A percentile compares a stretch with the other conserved stretches of the same genome.
phyloP scores from a whole-genome alignment of 2,113 vertebrate genomes.

The Etia nguti region DNA sequence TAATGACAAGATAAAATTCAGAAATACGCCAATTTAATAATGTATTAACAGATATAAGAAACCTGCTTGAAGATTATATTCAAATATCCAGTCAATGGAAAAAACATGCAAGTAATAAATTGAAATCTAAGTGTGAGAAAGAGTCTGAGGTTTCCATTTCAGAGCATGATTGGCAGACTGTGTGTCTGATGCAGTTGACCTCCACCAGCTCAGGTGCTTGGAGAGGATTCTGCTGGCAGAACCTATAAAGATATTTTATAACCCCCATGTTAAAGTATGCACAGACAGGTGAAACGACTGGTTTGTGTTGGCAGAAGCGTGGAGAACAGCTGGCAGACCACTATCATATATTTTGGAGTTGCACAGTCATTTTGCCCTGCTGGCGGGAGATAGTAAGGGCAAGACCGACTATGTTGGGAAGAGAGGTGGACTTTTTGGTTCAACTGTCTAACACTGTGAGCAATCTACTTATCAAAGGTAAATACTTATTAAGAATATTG shows the following conservation, averaged over 20 bases:
- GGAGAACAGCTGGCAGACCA: not conserved
- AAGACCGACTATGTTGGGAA: accelerated
- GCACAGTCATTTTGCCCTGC: not conserved
- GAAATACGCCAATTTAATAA: not conserved
- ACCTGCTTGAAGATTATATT: not conserved
- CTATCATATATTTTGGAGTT: not conserved
- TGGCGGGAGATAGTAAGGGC: not conserved
- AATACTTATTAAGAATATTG: too few species aligned
- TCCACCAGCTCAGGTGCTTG: not conserved
- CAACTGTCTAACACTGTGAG: not conserved
- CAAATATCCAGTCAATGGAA: not conserved
- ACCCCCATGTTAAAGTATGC: not conserved
- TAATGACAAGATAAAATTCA: not conserved
- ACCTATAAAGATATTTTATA: not conserved
- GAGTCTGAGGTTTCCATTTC: not conserved
- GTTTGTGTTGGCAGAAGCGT: not conserved
- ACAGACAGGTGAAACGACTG: not conserved
- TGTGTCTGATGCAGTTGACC: not conserved
- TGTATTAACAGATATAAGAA: not conserved
- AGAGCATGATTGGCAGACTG: not conserved
- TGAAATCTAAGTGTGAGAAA: not conserved
- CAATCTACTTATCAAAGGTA: not conserved
- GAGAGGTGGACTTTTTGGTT: not conserved
- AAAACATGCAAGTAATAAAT: not conserved
- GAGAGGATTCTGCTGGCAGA: not conserved